Evolutionary conservation across 1,140 invertebrate genomes (phyloP), one percentile per base, ranked within the genome.

Genomic region (Eurosta solidaginis): DNA sequence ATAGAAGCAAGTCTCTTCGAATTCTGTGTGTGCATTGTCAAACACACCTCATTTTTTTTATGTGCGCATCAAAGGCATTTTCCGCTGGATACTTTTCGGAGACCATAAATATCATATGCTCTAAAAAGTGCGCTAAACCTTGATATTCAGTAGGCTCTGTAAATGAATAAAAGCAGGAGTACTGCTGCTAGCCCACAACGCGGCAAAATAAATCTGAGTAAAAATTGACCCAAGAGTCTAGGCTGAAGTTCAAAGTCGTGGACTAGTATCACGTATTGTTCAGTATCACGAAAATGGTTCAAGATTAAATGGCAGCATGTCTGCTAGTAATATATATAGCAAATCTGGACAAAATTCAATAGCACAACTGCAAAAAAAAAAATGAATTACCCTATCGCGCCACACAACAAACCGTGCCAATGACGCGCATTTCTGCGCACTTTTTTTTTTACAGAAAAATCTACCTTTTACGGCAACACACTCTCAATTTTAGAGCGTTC

Each of bases 71-170:
- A 83, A 96, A 95, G 80, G 93, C 93, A 88, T 97, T 97, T 88
- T 96, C 95, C 88, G 92, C 89, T 3, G 95, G 94, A 89, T 93
- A 97, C 83, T 95, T 96, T 83, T 94, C 89, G 59, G 94, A 96
- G 45, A 96, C 96, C 92, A 98, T 95, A 83, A 97, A 98, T 6
- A 98, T 92, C 96, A 98, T 97, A 85, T 98, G 97, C 87, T 98
- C 97, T 59, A 97, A 91, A 44, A 98, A 97, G 88, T 98, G 97
- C 1, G 97, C 96, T 81, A 98, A 85, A 1, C 97, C 97, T 79
- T 93, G 95, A 73, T 97, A 91, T 47, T 94, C 90, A 50, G 87
- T 82, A 0, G 95, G 95, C 85, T 92, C 91, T 40, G 90, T 91
- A 81, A 92, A 92, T 78, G 90, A 91, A 29, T 40, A 74, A 10